phyloP scores from a whole-genome alignment of 2,113 vertebrate genomes.

The Hymenochirus boettgeri region DNA sequence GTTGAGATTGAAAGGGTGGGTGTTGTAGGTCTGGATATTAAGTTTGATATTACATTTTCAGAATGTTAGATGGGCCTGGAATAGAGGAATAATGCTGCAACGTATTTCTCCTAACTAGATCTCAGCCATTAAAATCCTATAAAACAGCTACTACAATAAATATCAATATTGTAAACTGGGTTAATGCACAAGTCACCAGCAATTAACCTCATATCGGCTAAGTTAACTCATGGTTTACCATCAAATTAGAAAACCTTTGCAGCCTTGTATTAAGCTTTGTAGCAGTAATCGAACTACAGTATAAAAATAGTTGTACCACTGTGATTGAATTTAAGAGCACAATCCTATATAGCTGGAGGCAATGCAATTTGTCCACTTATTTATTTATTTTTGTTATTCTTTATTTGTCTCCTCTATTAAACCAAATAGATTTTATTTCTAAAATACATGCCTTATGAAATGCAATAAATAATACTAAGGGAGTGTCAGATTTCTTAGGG shows the following conservation, averaged over 20 bases:
- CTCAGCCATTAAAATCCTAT: not conserved
- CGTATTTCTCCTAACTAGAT: no score
- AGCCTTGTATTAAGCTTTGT: not conserved
- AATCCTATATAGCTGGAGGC: constrained; percentile 1
- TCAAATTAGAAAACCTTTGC: not conserved
- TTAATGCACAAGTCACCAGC: not conserved
- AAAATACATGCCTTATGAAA: not conserved
- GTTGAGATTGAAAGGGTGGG: no score
- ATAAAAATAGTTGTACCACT: not conserved
- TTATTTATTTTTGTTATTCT: not conserved
- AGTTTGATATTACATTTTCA: no score
- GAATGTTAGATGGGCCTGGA: no score
- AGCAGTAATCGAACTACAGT: not conserved
- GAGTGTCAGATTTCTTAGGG: not conserved
- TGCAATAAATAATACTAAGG: not conserved
- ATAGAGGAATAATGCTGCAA: no score
- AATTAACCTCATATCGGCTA: not conserved
- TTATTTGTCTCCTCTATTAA: not conserved
- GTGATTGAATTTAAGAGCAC: constrained; percentile 2
- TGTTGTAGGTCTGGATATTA: no score
- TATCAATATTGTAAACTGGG: not conserved
- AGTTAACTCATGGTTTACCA: not conserved
- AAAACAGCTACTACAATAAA: not conserved
- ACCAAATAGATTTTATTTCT: not conserved
- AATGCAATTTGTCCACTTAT: not conserved